Evolutionary conservation across 2,113 vertebrate genomes (phyloP), one percentile per base, ranked within the genome.

Genomic region (Seriola rivoliana): DNA sequence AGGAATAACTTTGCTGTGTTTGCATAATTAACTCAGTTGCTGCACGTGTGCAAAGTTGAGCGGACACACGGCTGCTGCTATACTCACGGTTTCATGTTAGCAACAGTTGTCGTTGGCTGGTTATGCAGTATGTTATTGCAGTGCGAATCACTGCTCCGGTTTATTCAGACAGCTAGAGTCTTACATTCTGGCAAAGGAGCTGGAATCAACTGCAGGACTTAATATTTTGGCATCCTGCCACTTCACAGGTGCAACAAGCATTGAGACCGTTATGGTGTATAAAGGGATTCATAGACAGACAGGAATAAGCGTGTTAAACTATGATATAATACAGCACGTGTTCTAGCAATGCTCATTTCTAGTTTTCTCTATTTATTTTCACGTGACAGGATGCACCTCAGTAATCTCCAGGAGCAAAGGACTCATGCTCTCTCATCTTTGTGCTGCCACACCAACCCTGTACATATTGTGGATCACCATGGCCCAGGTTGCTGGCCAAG

Each of bases 401-500:
- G 71, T 89, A 87, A 90, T 48, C 71, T 72, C n/a, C 76, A 63
- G 74, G 52, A 80, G 32, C 38, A 4, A 42, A 69, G 72, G 76
- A 94, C 95, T 93, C 95, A 98, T 97, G 96, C 93, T 86, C 87
- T 34, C 95, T 95, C 91, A 89, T 78, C 87, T 90, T 77, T 83
- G 83, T 84, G 78, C 90, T 93, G 93, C 92, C 84, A 89, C 94
- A 93, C 93, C 75, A 78, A 68, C 62, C 29, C 65, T 96, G 63
- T 95, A 93, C 80, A 89, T 92, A 87, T 32, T 95, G 94, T 96
- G 94, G 94, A 92, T 96, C 93, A 94, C 64, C 84, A 98, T 99
- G 97, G 97, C 98, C 87, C 97, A 99, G 75, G 91, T 96, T 86
- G 95, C 95, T 91, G 96, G 95, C 75, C 96, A 97, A 73, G 97